Conservation (phyloP, 2,888 invertebrate genomes). For the Nysson spinosus region DNA sequence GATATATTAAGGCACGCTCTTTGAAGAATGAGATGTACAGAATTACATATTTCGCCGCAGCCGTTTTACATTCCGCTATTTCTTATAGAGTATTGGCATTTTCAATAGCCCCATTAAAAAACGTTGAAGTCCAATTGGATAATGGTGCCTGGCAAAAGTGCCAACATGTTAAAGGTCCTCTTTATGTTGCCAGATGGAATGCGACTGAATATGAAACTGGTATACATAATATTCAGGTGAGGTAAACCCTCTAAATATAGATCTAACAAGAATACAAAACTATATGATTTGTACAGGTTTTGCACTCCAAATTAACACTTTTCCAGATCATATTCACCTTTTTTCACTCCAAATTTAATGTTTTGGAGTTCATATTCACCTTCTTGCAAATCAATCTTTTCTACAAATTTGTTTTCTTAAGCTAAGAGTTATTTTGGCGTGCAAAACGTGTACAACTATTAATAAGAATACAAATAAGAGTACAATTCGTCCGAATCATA, state of each 20-base stretch:
- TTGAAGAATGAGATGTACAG: no score
- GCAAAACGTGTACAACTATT: no score
- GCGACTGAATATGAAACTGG: slow-evolving; percentile 83
- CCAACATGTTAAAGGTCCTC: slow-evolving; percentile 81
- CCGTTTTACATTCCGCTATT: background rate
- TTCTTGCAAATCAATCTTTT: no score
- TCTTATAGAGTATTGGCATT: slow-evolving; percentile 86
- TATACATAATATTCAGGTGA: slow-evolving; percentile 83
- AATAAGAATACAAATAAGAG: no score
- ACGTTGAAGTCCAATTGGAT: slow-evolving; percentile 85
- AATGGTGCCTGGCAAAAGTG: slow-evolving; percentile 83
- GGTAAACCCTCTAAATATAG: slow-evolving; percentile 22
- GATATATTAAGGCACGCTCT: no score
- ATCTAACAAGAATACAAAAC: background rate
- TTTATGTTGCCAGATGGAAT: slow-evolving; percentile 87
- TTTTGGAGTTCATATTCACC: no score
- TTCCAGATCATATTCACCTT: no score
- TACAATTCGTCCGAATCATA: background rate
- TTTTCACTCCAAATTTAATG: background rate
- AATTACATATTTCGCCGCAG: background rate
- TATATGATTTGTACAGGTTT: no score
- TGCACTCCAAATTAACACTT: no score
- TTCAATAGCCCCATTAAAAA: slow-evolving; percentile 82
- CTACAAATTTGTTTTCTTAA: no score
- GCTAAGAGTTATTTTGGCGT: no score